Percentiles rank a stretch among this genome's conserved stretches.
Conservation (phyloP, 2,797 vertebrate genomes). For the Rhynchotus rufescens region DNA sequence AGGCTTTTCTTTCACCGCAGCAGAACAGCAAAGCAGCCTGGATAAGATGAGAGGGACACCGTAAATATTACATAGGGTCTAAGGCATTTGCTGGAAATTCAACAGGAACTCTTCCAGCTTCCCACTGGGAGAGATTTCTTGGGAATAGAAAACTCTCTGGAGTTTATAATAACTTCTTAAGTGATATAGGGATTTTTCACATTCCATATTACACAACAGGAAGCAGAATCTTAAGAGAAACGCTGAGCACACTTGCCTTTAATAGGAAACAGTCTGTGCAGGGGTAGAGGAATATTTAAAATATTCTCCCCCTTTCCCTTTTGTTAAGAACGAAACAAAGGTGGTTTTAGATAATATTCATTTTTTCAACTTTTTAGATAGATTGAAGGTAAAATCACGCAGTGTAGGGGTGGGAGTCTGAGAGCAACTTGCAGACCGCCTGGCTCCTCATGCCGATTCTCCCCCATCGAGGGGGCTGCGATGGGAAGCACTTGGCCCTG, state of each 20-base stretch:
- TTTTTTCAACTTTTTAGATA: background rate
- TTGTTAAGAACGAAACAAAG: background rate
- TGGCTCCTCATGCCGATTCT: background rate
- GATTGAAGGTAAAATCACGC: background rate
- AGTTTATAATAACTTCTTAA: slow-evolving; percentile 47
- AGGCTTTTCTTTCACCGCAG: slow-evolving; percentile 56
- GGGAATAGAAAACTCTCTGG: slow-evolving; percentile 46
- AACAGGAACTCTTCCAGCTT: slow-evolving; percentile 46
- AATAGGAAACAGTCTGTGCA: slow-evolving; percentile 35
- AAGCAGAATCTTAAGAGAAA: slow-evolving; percentile 55
- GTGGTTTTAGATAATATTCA: background rate
- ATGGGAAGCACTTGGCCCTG: background rate
- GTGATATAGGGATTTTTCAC: slow-evolving; percentile 32
- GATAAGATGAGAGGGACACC: slow-evolving; percentile 56
- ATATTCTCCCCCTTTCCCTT: background rate
- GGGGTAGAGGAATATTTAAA: background rate
- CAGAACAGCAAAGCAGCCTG: slow-evolving; percentile 35
- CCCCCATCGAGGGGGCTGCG: background rate
- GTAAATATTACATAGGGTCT: slow-evolving; percentile 53
- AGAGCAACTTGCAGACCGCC: background rate
- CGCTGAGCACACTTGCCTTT: background rate
- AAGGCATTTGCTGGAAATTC: slow-evolving; percentile 46
- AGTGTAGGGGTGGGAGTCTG: background rate
- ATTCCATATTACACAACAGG: slow-evolving; percentile 64
- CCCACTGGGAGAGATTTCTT: slow-evolving; percentile 57